Base-by-base conservation (phyloP, 1,140 invertebrate species). In the Hestina assimilis region DNA sequence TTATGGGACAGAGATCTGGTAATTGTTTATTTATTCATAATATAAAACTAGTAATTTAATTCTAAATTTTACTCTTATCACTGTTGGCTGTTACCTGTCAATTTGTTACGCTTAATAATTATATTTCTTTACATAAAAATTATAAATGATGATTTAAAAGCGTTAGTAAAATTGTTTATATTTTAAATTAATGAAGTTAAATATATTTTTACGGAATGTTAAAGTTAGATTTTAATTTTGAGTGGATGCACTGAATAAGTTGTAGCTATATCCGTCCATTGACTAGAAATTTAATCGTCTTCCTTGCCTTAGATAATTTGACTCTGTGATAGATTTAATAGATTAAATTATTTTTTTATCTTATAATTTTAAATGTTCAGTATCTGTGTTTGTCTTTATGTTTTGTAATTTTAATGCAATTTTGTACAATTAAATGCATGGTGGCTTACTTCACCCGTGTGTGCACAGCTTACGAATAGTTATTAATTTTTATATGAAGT, bases 1-100 rank as follows among this genome's bases (percentile, higher is more conserved):
- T 28, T 90, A 90, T 56, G 92, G 93, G 55, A 94, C 93, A 20
- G 94, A 95, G 87, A 94, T 95, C 69, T 95, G 94, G 94, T 95
- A 90, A 42, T 47, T 5, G 28, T 11, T 31, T 3, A 9, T 31
- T 9, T 8, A 9, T 28, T 28, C 15, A 17, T 7, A 35, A 7
- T 19, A 8, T 2, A 1, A 14, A 7, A n/a, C 2, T 8, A n/a
- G 17, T 28, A 7, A 28, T 28, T 28, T 9, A 38, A 9, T 38
- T 8, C 28, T 46, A 55, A 7, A 38, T 38, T 38, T 38, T 19
- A 38, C 12, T 9, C 3, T 19, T 38, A 38, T 38, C 15, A 6
- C 3, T 19, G 19, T 67, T 56, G 28, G 35, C 33, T 60, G 67
- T 75, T 76, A 76, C 71, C 71, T 62, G 54, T 17, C 50, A 46